phyloP scores from a whole-genome alignment of 2,888 invertebrate species.

The Halictus quadricinctus region DNA sequence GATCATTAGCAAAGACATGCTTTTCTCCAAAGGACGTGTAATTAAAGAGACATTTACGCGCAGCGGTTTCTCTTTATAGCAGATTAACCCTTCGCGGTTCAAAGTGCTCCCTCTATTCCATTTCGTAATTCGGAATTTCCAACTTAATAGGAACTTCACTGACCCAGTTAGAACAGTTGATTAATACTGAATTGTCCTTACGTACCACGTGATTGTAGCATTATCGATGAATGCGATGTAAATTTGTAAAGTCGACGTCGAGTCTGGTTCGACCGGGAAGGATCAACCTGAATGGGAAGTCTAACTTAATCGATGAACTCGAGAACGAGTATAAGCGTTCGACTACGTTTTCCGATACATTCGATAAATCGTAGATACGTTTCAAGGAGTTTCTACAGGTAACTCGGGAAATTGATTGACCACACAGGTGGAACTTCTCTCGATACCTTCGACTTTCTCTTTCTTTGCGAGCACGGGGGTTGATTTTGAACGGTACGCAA shows the following conservation, averaged over 20 bases:
- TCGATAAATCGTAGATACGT: neutral
- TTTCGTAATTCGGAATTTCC: neutral
- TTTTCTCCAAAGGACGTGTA: neutral
- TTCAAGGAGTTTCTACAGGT: neutral
- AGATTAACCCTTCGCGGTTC: slow-evolving; percentile 2
- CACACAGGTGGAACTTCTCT: neutral
- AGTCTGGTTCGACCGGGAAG: too few relatives aligned
- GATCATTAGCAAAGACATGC: neutral
- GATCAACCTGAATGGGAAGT: too few relatives aligned
- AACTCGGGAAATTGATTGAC: neutral
- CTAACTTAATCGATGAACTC: neutral
- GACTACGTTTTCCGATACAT: neutral
- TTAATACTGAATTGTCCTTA: neutral
- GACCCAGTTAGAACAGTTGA: neutral
- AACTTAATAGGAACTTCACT: neutral
- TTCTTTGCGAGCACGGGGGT: neutral
- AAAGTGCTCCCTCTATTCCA: neutral
- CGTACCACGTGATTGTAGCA: neutral
- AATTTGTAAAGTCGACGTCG: too few relatives aligned
- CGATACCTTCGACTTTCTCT: neutral
- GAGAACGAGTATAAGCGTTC: neutral
- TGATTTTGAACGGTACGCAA: neutral
- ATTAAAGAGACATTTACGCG: neutral
- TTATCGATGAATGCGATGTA: neutral
- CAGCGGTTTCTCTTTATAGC: neutral